These are phyloP conservation scores for Ptychodera flava DNA, from an alignment of 35 echinoderm and acorn worm species.

Conservation along the genomic window DNA sequence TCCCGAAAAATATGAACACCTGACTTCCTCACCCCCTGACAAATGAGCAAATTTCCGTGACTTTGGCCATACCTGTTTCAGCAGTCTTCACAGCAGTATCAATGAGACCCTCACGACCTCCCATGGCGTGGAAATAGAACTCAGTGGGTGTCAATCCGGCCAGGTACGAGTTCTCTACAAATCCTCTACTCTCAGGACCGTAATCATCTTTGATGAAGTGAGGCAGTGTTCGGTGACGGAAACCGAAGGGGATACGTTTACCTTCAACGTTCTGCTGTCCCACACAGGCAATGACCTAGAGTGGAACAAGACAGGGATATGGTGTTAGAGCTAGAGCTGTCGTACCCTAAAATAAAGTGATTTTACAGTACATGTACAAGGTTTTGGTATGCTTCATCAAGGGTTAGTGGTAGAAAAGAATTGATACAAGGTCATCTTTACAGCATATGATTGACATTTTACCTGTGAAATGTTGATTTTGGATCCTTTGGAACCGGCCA, in stretches of 20 bases:
- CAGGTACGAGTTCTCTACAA: slow-evolving; percentile 98
- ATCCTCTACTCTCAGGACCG: slow-evolving; percentile 95
- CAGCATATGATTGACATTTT: too few species aligned
- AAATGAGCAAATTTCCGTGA: too few species aligned
- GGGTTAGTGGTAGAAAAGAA: too few species aligned
- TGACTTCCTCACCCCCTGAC: too few species aligned
- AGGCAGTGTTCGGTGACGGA: slow-evolving; percentile 91
- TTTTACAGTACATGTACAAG: too few species aligned
- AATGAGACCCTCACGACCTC: slow-evolving; percentile 94
- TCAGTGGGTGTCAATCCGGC: slow-evolving; percentile 91
- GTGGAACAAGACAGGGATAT: too few species aligned
- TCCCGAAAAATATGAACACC: too few species aligned
- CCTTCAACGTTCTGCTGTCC: slow-evolving; percentile 98
- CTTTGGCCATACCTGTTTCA: slow-evolving; percentile 94
- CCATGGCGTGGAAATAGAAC: slow-evolving; percentile 99
- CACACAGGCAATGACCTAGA: slow-evolving; percentile 97
- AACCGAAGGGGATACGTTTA: slow-evolving; percentile 99
- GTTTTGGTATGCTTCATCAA: too few species aligned
- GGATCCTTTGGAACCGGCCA: slow-evolving; percentile 95
- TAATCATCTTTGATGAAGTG: slow-evolving; percentile 99
- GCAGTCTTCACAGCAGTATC: slow-evolving; percentile 99
- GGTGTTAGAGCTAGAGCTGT: too few species aligned
- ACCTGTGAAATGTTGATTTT: slow-evolving; percentile 99
- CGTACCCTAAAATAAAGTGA: too few species aligned
- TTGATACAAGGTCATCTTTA: too few species aligned